phyloP scores from a whole-genome alignment of 2,797 vertebrate genomes.

The Halcyon badia region DNA sequence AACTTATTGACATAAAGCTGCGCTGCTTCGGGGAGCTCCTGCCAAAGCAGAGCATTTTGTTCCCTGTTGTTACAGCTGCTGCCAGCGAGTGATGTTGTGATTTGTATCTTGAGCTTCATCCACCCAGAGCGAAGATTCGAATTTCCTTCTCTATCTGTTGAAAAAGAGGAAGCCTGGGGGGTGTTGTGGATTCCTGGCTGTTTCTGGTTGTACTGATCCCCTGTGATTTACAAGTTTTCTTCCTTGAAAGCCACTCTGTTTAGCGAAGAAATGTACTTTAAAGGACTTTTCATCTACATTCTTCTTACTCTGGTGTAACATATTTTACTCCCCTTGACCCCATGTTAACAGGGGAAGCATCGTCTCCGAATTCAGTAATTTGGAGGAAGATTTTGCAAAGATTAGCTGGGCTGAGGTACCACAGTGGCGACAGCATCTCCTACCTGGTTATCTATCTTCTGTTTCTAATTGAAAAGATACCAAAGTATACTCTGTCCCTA shows the following conservation, averaged over 20 bases:
- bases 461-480: neutral
- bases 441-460: neutral
- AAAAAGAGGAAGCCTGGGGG: neutral
- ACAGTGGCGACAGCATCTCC: rapidly evolving
- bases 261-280: neutral
- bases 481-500: too few relatives aligned
- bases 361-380: neutral
- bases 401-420: neutral
- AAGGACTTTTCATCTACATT: neutral
- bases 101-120: neutral
- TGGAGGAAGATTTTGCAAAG: neutral
- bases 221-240: neutral
- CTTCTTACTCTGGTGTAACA: neutral
- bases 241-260: neutral
- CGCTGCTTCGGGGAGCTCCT: neutral
- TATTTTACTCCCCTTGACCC: neutral
- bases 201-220: neutral
- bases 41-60: neutral
- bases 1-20: neutral
- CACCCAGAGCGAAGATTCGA: neutral
- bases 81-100: neutral
- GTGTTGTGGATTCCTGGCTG: neutral
- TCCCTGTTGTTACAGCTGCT: neutral
- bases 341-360: neutral
- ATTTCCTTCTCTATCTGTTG: neutral